phyloP scores from a whole-genome alignment of 1,140 invertebrate genomes.

The Drosophila sechellia region DNA sequence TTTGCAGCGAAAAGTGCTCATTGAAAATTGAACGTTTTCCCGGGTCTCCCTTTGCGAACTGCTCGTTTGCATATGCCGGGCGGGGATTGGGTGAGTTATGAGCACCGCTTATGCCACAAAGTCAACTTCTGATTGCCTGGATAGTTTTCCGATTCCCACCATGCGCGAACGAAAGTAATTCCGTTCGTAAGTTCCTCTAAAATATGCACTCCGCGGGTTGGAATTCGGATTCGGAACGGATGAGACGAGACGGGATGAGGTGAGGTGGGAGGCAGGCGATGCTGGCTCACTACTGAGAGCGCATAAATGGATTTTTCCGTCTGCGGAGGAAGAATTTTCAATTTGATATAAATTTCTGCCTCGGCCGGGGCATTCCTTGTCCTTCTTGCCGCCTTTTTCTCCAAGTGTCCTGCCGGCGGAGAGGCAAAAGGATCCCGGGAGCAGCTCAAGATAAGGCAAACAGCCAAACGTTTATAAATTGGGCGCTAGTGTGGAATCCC shows the following conservation, averaged over 20 bases:
- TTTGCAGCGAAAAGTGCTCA: conserved; percentile 45
- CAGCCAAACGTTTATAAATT: conserved; percentile 76
- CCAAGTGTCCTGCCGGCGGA: conserved; percentile 24
- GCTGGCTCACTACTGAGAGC: conserved; percentile 15
- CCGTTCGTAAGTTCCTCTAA: conserved; percentile 40
- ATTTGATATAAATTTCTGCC: conserved; percentile 46
- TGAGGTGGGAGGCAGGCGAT: too few species aligned
- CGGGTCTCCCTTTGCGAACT: conserved; percentile 19
- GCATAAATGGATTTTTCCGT: conserved; percentile 35
- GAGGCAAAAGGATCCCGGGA: conserved; percentile 1
- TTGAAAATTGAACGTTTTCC: conserved; percentile 52
- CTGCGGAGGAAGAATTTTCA: conserved; percentile 31
- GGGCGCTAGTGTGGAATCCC: conserved; percentile 71
- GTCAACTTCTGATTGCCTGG: conserved; percentile 54
- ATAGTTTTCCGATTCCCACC: conserved; percentile 32
- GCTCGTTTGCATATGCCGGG: conserved; percentile 35
- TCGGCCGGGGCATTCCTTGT: conserved; percentile 19
- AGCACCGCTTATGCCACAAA: conserved; percentile 51
- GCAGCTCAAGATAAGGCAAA: conserved; percentile 63
- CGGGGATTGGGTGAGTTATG: conserved; percentile 53
- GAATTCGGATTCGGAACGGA: conserved; percentile 19
- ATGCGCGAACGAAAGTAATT: not conserved
- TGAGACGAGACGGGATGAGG: not conserved
- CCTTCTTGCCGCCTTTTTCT: conserved; percentile 16
- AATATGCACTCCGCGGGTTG: conserved; percentile 47